These are phyloP conservation scores for Calyptommatus sinebrachiatus DNA, from an alignment of 2,113 vertebrate genomes.

Conservation along the genomic window DNA sequence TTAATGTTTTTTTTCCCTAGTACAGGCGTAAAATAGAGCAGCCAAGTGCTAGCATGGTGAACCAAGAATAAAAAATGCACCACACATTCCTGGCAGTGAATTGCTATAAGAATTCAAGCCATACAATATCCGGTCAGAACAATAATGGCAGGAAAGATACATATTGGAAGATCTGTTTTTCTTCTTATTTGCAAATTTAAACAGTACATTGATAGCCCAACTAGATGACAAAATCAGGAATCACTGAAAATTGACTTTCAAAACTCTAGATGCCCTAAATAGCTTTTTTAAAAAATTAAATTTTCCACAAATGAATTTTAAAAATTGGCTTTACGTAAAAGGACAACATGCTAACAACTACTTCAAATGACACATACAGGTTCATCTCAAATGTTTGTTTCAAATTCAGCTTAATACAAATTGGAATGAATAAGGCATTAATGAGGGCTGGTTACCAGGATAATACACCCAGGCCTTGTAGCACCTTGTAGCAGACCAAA, in stretches of 20 bases:
- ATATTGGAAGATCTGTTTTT: not conserved
- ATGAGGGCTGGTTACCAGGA: too few species aligned
- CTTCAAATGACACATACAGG: not conserved
- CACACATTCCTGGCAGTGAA: constrained; percentile 21
- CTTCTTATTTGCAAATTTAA: constrained; percentile 10
- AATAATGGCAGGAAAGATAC: constrained; percentile 9
- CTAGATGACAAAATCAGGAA: constrained; percentile 12
- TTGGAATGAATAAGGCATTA: too few species aligned
- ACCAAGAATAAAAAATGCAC: not conserved
- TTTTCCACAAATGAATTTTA: not conserved
- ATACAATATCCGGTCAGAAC: constrained; percentile 23
- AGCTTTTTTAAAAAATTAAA: not conserved
- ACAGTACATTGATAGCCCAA: constrained; percentile 5
- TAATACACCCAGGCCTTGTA: too few species aligned
- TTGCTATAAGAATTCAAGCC: constrained; percentile 24
- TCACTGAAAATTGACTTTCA: constrained; percentile 22
- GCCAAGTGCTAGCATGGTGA: constrained; percentile 27
- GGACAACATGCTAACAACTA: not conserved
- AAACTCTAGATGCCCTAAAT: not conserved
- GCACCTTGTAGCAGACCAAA: too few species aligned
- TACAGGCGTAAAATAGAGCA: constrained; percentile 17
- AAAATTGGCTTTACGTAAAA: not conserved
- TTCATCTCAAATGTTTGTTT: not conserved
- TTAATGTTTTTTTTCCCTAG: too few species aligned
- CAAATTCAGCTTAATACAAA: not conserved